Evolutionary conservation across 2,113 vertebrate species (phyloP), one percentile per base, ranked within the genome.

Genomic region (Callipepla squamata): DNA sequence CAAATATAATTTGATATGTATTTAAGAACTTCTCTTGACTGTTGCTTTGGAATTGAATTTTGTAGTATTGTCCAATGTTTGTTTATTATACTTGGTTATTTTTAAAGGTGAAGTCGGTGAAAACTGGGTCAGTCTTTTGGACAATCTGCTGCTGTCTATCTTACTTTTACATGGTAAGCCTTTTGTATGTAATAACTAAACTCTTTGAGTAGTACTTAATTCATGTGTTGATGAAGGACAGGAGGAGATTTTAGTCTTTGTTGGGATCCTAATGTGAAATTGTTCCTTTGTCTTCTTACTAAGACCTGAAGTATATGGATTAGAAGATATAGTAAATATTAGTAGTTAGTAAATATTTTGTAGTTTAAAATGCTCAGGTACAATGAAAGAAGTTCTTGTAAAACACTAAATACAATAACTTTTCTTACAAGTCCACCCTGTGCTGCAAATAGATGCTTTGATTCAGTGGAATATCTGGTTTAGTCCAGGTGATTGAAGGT

Each of bases 141-240:
- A 98, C 98, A 72, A 98, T 99, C 86, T 99, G 99, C 97, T 99
- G 99, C 95, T 99, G 99, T 87, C 97, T 99, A 73, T 99, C 98
- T 20, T 99, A 99, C 96, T 99, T 99, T 94, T 99, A 99, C 96
- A 99, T 99, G 99, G 99, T 99, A 98, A 98, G 98, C 91, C 66
- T 87, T 89, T 80, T 59, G 69, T 70, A 63, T 77, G 5, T 76
- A 44, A 82, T 15, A 26, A 26, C 51, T 68, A n/a, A 90, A 70
- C 13, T 79, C 4, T 68, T 68, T 90, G 48, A 87, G 66, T 40
- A 62, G 51, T 18, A 28, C 18, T 57, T 88, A 85, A 62, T 80
- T 14, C 9, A 4, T 91, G 50, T 50, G 15, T 48, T 63, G 57
- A 57, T 2, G 3, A 73, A 40, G 67, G 90, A 63, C 47, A 53